Conservation (phyloP, 1,140 invertebrate species). For the Cepaea nemoralis region DNA sequence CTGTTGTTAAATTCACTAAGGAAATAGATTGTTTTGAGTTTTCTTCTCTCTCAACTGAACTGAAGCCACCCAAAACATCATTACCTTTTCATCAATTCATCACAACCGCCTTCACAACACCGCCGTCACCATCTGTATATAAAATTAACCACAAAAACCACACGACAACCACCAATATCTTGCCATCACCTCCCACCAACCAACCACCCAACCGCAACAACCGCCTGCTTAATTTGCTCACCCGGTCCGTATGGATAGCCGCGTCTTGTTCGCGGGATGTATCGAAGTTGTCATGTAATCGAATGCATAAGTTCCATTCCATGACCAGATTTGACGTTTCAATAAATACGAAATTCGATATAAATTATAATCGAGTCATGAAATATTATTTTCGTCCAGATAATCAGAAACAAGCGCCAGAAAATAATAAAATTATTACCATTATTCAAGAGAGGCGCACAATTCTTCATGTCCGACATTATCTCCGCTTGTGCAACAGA, state of each 20-base stretch:
- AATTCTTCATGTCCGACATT: background rate
- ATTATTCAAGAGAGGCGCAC: background rate
- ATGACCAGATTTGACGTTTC: conserved; percentile 28
- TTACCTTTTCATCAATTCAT: too few species aligned
- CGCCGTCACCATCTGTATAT: too few species aligned
- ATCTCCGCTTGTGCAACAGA: background rate
- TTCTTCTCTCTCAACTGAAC: too few species aligned
- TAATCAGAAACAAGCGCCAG: conserved; percentile 9
- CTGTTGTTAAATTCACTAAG: too few species aligned
- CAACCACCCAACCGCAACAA: too few species aligned
- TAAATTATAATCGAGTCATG: conserved; percentile 30
- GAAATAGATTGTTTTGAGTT: too few species aligned
- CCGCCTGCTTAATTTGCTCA: background rate
- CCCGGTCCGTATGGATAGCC: background rate
- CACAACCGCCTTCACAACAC: too few species aligned
- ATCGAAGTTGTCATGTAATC: conserved; percentile 32
- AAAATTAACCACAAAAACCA: background rate
- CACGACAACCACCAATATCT: too few species aligned
- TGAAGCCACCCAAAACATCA: too few species aligned
- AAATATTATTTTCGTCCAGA: conserved; percentile 3
- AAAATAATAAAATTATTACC: conserved; percentile 17
- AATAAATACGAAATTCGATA: conserved; percentile 33
- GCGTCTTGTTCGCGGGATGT: background rate
- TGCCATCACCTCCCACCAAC: too few species aligned
- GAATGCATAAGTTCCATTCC: conserved; percentile 20